phyloP scores from a whole-genome alignment of 2,797 vertebrate species.

The Urosaurus nigricauda region DNA sequence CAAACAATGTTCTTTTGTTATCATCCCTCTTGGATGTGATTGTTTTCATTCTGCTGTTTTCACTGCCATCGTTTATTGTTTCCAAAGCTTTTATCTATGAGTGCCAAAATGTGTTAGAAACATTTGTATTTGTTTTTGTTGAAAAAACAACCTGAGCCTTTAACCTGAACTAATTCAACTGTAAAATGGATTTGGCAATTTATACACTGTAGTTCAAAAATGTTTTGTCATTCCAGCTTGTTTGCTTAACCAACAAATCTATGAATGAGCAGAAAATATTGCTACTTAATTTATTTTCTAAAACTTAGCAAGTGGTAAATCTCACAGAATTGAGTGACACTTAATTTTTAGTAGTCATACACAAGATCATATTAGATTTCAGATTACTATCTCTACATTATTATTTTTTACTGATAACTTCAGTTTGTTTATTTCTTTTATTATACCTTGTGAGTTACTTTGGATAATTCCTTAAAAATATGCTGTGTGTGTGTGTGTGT shows the following conservation, averaged over 20 bases:
- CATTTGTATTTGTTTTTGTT: neutral
- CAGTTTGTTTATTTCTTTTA: neutral
- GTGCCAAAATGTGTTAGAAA: neutral
- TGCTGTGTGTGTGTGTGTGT: neutral
- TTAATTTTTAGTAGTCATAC: neutral
- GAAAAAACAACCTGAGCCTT: neutral
- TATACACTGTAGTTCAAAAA: neutral
- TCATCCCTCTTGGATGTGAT: neutral
- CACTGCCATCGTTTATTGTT: neutral
- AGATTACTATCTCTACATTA: neutral
- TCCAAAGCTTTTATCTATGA: neutral
- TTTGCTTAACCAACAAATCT: neutral
- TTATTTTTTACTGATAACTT: neutral
- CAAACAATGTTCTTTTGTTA: neutral
- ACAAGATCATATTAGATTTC: neutral
- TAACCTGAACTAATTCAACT: conserved; percentile 1
- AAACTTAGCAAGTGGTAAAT: neutral
- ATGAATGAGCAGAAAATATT: neutral
- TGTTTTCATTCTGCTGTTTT: neutral
- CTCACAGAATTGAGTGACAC: neutral
- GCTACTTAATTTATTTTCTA: neutral
- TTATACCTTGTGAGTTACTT: neutral
- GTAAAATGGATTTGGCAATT: neutral
- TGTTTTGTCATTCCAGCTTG: too few relatives aligned
- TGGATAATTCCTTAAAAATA: neutral